Evolutionary conservation across 2,113 vertebrate species (phyloP), one percentile per base, ranked within the genome.

Genomic region (Manacus vitellinus): DNA sequence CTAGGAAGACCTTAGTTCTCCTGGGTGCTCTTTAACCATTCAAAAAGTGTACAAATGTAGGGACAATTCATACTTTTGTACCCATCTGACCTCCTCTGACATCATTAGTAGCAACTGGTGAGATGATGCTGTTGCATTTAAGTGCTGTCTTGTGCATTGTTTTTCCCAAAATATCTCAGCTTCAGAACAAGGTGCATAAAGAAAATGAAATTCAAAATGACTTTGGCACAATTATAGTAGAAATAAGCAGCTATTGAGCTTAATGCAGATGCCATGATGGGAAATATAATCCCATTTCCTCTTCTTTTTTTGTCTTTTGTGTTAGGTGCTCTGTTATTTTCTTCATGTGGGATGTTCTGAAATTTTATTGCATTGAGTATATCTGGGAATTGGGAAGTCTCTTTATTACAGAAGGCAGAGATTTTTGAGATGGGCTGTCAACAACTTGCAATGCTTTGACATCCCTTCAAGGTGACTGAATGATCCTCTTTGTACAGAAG

Each of bases 371-470:
- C 52, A 20, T 75, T 88, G 88, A 88, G 46, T 30, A 11, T 79
- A 67, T 63, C 66, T 88, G 89, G 94, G 95, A 92, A 77, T 90
- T 82, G 77, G 31, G 63, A 91, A 6, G 43, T 73, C 59, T 80
- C 89, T 95, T 94, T 92, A 83, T 93, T 88, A 74, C 78, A 55
- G 46, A 87, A 93, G 12, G 18, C 74, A 80, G 74, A 88, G 71
- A 47, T 49, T 94, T 93, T 92, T 89, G 81, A 94, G 82, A 59
- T 44, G 68, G 74, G 51, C 56, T 96, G 79, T 88, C 92, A 88
- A 62, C 74, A 88, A 21, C 46, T 82, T 70, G 63, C 41, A 79
- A 10, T 66, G 56, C 58, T 94, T 72, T 75, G 70, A 75, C 22
- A 10, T 85, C 66, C 46, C 31, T 82, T 85, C 84, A 89, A 91